Evolutionary conservation across 1,140 invertebrate genomes (phyloP).

Genomic region (Drosophila sucinea): DNA sequence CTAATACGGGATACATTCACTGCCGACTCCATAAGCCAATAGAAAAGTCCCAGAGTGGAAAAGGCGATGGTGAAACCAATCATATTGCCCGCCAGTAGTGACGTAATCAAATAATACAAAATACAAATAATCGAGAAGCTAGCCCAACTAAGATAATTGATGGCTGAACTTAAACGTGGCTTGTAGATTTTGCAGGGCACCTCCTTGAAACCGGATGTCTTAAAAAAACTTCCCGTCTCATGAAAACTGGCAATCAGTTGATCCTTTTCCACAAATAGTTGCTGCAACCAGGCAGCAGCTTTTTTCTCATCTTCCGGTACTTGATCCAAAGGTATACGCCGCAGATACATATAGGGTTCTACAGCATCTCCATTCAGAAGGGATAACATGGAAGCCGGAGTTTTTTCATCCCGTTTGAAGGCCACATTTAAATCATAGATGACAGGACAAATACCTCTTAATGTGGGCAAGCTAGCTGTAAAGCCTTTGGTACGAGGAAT

Average conservation of each 20-base stretch:
- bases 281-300: slow-evolving; percentile 91
- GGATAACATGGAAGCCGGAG: slow-evolving; percentile 90
- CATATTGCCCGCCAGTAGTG: slow-evolving; percentile 89
- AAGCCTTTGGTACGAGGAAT: slow-evolving; percentile 97
- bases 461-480: slow-evolving; percentile 88
- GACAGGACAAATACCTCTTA: slow-evolving; percentile 90
- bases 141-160: slow-evolving; percentile 89
- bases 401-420: slow-evolving; percentile 87
- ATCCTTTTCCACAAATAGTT: slow-evolving; percentile 87
- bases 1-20: slow-evolving; percentile 93
- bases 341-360: slow-evolving; percentile 90
- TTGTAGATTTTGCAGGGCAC: slow-evolving; percentile 85
- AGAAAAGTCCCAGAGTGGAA: slow-evolving; percentile 88
- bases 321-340: slow-evolving; percentile 90
- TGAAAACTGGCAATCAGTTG: slow-evolving; percentile 91
- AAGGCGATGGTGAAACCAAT: slow-evolving; percentile 87
- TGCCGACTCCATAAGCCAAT: slow-evolving; percentile 89
- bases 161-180: slow-evolving; percentile 86
- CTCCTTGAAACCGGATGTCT: slow-evolving; percentile 87
- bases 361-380: slow-evolving; percentile 90
- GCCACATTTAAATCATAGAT: slow-evolving; percentile 93
- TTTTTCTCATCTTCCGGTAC: slow-evolving; percentile 92
- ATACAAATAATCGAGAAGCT: slow-evolving; percentile 88
- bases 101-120: slow-evolving; percentile 87
- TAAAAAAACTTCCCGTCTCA: slow-evolving; percentile 92